Conservation (phyloP, 2,888 invertebrate species). For the Philaethria dido region DNA sequence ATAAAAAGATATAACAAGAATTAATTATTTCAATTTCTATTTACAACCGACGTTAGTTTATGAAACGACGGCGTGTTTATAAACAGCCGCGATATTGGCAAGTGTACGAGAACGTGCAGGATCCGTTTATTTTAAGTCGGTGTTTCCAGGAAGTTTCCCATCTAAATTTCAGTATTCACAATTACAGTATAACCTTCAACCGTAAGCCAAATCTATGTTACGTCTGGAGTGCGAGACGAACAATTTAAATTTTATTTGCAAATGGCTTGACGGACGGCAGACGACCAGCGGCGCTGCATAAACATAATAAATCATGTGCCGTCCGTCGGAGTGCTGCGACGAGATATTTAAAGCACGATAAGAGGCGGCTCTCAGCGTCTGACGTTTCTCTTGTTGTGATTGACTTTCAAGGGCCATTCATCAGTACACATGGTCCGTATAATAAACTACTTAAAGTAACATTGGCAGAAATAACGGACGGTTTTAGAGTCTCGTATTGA, state of each 20-base stretch:
- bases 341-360: constrained; percentile 59
- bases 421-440: constrained; percentile 28
- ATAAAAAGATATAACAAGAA: constrained; percentile 31
- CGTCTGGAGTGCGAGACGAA: constrained; percentile 62
- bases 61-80: constrained; percentile 51
- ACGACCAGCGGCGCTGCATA: constrained; percentile 54
- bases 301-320: constrained; percentile 68
- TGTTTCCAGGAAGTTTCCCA: constrained; percentile 66
- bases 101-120: constrained; percentile 57
- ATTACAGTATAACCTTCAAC: constrained; percentile 74
- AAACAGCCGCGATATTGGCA: constrained; percentile 61
- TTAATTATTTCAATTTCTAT: constrained; percentile 39
- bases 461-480: constrained; percentile 2
- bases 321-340: constrained; percentile 54
- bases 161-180: constrained; percentile 54
- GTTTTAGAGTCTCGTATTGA: not conserved
- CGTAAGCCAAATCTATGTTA: constrained; percentile 59
- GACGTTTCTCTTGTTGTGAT: constrained; percentile 46
- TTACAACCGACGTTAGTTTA: constrained; percentile 40
- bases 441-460: constrained; percentile 14
- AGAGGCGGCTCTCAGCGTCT: constrained; percentile 49
- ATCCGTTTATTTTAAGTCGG: constrained; percentile 55
- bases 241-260: constrained; percentile 62
- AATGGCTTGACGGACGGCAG: constrained; percentile 50
- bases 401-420: constrained; percentile 48